phyloP scores from a whole-genome alignment of 2,113 vertebrate species.

The Podarcis cretensis region DNA sequence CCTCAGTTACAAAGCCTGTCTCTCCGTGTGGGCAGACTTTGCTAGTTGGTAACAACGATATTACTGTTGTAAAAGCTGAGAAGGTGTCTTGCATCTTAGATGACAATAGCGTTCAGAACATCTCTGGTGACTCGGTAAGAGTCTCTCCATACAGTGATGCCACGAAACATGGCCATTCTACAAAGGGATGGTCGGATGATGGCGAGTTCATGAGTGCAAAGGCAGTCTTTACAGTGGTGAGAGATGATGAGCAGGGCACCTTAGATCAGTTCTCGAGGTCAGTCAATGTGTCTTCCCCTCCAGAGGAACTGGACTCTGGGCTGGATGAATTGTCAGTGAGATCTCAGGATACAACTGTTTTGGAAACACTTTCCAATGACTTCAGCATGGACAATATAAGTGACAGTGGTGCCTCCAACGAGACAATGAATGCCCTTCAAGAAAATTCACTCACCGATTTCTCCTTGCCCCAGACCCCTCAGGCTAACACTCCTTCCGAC shows the following conservation, averaged over 20 bases:
- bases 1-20: slow-evolving; percentile 58
- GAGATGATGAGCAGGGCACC: slow-evolving; percentile 86
- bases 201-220: slow-evolving; percentile 89
- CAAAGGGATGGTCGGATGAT: slow-evolving; percentile 85
- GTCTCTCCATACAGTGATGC: slow-evolving; percentile 64
- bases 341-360: slow-evolving; percentile 91
- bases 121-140: slow-evolving; percentile 37
- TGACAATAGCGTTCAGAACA: slow-evolving; percentile 50
- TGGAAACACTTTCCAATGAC: slow-evolving; percentile 88
- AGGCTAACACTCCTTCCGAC: slow-evolving; percentile 83
- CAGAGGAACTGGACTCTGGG: slow-evolving; percentile 93
- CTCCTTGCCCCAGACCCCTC: slow-evolving; percentile 86
- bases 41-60: slow-evolving; percentile 52
- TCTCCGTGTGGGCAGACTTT: slow-evolving; percentile 42
- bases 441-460: slow-evolving; percentile 82
- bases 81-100: slow-evolving; percentile 69
- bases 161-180: slow-evolving; percentile 68
- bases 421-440: slow-evolving; percentile 84
- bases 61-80: slow-evolving; percentile 67
- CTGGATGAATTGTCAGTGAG: slow-evolving; percentile 92
- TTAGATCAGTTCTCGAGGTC: slow-evolving; percentile 78
- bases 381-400: slow-evolving; percentile 95
- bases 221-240: slow-evolving; percentile 89
- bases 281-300: slow-evolving; percentile 75
- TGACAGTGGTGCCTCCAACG: slow-evolving; percentile 91